Evolutionary conservation across 2,888 invertebrate genomes (phyloP).

Genomic region (Andricus quercusramuli): DNA sequence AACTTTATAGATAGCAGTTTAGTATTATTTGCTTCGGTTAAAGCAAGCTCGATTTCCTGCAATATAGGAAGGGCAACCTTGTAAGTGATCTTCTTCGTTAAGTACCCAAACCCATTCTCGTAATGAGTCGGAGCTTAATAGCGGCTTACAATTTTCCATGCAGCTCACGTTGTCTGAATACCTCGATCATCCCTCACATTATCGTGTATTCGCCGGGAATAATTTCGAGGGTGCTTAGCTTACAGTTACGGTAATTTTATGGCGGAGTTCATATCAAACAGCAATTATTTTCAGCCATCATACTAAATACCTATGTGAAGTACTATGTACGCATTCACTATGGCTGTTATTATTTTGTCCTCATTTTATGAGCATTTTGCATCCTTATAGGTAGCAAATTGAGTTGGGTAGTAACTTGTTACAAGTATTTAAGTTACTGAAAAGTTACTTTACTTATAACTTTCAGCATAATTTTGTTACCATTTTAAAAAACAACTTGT

Average conservation of each 20-base stretch:
- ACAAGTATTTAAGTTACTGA: too few relatives aligned
- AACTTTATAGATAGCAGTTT: not conserved
- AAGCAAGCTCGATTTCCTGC: not conserved
- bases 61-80: not conserved
- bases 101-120: slow-evolving; percentile 27
- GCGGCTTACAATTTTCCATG: slow-evolving; percentile 29
- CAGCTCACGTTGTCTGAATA: slow-evolving; percentile 35
- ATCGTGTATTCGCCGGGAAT: slow-evolving; percentile 13
- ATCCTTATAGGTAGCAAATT: too few relatives aligned
- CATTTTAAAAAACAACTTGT: too few relatives aligned
- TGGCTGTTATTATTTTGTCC: too few relatives aligned
- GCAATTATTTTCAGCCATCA: not conserved
- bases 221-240: slow-evolving; percentile 17
- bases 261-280: not conserved
- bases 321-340: too few relatives aligned
- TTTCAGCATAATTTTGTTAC: too few relatives aligned
- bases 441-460: too few relatives aligned
- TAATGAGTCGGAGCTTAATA: slow-evolving; percentile 37
- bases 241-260: not conserved
- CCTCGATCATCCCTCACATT: slow-evolving; percentile 24
- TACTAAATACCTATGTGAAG: too few relatives aligned
- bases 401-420: too few relatives aligned
- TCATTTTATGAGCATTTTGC: too few relatives aligned
- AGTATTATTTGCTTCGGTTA: slow-evolving; percentile 24
- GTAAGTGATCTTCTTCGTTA: slow-evolving; percentile 30